Percentiles rank a stretch among this genome's conserved stretches.
Evolutionary conservation across 2,113 vertebrate genomes (phyloP).

Genomic region (Laticauda laticaudata): DNA sequence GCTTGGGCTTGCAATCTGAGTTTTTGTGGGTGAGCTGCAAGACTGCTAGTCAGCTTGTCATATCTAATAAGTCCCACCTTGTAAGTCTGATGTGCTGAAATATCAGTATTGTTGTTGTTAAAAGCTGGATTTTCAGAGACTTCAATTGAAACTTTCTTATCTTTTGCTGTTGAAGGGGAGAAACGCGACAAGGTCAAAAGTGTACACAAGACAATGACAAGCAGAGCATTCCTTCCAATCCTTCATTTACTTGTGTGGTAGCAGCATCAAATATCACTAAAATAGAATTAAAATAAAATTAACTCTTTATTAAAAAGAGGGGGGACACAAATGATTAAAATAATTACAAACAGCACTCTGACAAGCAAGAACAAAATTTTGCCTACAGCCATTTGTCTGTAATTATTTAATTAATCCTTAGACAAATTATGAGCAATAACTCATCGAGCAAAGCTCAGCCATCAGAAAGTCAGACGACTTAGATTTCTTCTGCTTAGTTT

Average conservation of each 20-base stretch:
- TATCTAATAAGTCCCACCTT: constrained; percentile 80
- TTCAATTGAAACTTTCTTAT: constrained; percentile 71
- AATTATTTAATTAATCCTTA: constrained; percentile 99
- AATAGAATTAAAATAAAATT: constrained; percentile 99
- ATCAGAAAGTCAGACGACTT: constrained; percentile 99
- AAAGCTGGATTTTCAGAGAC: constrained; percentile 84
- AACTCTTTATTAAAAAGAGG: constrained; percentile 81
- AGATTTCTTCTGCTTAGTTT: constrained; percentile 99
- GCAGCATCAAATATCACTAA: constrained; percentile 91
- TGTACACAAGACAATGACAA: constrained; percentile 71
- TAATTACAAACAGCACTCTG: constrained; percentile 99
- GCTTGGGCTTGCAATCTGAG: constrained; percentile 77
- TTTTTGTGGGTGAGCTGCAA: constrained; percentile 86
- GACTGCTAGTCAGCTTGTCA: constrained; percentile 86
- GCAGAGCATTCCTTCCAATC: constrained; percentile 78
- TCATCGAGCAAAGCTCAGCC: constrained; percentile 99
- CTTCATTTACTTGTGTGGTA: constrained; percentile 81
- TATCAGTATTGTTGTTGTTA: constrained; percentile 75
- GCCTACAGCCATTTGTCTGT: constrained; percentile 99
- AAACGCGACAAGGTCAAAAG: constrained; percentile 77
- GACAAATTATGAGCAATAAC: constrained; percentile 99
- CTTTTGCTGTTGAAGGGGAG: constrained; percentile 65
- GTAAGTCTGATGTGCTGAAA: constrained; percentile 76
- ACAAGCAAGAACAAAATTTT: constrained; percentile 99
- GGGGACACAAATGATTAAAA: constrained; percentile 99